Base-by-base conservation (phyloP, 2,797 vertebrate species). In the Sphenodon punctatus region DNA sequence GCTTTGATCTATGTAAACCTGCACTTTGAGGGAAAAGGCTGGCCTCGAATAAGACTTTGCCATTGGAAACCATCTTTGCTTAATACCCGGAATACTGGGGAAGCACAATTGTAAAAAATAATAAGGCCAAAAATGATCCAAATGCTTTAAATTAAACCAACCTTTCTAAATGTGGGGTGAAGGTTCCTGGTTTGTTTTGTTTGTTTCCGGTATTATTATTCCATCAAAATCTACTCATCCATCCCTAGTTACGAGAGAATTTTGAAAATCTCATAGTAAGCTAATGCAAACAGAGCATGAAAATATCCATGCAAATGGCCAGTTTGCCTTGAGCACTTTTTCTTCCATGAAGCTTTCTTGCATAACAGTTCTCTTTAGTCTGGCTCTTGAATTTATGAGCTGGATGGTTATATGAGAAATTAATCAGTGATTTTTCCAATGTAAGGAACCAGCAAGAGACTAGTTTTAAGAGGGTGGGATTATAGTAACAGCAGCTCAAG, bases 211-310 rank as follows among this genome's bases (percentile, higher is more conserved):
- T n/a, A n/a, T n/a, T n/a, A n/a, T n/a, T 68, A 30, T 45, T 91
- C 73, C 65, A 42, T 69, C 30, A 65, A 30, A 32, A 78, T 10
- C 22, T 30, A 67, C 3, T 78, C 27, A 82, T 45, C 22, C 55
- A 41, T 1, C 1, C 68, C 51, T 83, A 70, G 67, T 23, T 2
- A 51, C 13, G 67, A 65, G 32, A 67, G 45, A 49, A 59, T 0
- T 60, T 60, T 72, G 68, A 59, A 71, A 78, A 75, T 88, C 36
- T 59, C 83, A 22, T 67, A 55, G 10, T 67, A 15, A 39, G 42
- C 34, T 32, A 10, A 17, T 83, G 82, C 88, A 90, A 92, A 85
- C 78, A 89, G 84, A 86, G 76, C 88, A 48, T 90, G 89, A 91
- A 91, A 88, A 90, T 82, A 80, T 36, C 68, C 59, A 89, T 86